phyloP scores from a whole-genome alignment of 2,888 invertebrate genomes.

The Plebejus melissa region DNA sequence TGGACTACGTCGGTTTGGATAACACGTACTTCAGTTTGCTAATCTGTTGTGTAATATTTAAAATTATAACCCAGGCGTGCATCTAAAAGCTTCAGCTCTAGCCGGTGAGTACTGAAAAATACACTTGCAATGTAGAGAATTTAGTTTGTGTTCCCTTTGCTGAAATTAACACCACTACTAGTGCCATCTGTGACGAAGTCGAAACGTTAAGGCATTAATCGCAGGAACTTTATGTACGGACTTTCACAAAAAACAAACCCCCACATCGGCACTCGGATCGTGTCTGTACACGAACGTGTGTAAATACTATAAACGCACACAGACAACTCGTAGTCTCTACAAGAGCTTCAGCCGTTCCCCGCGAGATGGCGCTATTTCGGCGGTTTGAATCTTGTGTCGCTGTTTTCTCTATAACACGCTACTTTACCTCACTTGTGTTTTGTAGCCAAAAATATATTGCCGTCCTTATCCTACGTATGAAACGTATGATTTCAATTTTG shows the following conservation, averaged over 20 bases:
- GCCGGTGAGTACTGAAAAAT: slow-evolving; percentile 15
- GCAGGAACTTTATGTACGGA: slow-evolving; percentile 56
- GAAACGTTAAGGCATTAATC: slow-evolving; percentile 55
- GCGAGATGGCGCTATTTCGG: slow-evolving; percentile 67
- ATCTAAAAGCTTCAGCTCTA: not conserved
- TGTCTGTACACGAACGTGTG: slow-evolving; percentile 55
- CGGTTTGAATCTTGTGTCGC: slow-evolving; percentile 54
- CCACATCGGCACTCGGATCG: slow-evolving; percentile 62
- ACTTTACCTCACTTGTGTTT: not conserved
- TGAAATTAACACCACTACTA: slow-evolving; percentile 46
- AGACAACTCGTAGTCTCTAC: slow-evolving; percentile 50
- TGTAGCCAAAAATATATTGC: not conserved
- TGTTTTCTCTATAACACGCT: too few species aligned
- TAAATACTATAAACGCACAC: slow-evolving; percentile 60
- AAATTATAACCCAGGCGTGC: not conserved
- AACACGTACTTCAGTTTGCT: slow-evolving; percentile 67
- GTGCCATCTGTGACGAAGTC: slow-evolving; percentile 70
- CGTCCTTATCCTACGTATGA: not conserved
- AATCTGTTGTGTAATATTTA: slow-evolving; percentile 47
- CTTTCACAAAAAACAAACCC: slow-evolving; percentile 57
- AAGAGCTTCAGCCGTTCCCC: slow-evolving; percentile 74
- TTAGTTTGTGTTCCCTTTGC: not conserved
- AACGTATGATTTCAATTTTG: not conserved
- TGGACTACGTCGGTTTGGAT: slow-evolving; percentile 70
- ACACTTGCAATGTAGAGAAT: not conserved